Evolutionary conservation across 2,797 vertebrate genomes (phyloP).

Genomic region (Clarias pachynema): DNA sequence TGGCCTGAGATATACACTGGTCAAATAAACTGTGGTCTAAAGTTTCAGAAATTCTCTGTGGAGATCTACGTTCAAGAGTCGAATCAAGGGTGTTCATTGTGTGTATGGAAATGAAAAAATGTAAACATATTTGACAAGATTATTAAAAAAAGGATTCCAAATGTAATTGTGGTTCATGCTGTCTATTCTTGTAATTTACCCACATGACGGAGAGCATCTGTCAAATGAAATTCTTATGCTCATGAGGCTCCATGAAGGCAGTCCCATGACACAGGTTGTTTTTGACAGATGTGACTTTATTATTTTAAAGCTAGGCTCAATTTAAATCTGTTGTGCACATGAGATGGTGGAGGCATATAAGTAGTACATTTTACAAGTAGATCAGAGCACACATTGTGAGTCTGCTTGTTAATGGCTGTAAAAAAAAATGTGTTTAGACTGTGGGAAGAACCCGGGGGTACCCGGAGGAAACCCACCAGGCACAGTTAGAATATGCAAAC

Average conservation of each 20-base stretch:
- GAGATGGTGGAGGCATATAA: not conserved
- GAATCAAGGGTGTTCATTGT: not conserved
- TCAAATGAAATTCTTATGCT: not conserved
- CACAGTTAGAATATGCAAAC: too few relatives aligned
- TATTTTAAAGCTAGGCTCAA: not conserved
- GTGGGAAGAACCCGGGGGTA: too few relatives aligned
- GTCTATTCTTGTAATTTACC: not conserved
- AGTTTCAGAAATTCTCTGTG: not conserved
- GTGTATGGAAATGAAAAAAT: not conserved
- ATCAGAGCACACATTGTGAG: not conserved
- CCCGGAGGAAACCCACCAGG: too few relatives aligned
- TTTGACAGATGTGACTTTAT: not conserved
- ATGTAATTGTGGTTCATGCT: not conserved
- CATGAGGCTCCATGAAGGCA: not conserved
- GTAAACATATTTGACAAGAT: not conserved
- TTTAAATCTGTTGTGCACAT: not conserved
- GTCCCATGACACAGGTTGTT: not conserved
- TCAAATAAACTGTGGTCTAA: not conserved
- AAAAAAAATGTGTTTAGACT: too few relatives aligned
- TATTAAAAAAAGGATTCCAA: not conserved
- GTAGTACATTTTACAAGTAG: not conserved
- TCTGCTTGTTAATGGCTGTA: not conserved
- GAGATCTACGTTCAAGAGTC: not conserved
- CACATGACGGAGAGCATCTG: not conserved
- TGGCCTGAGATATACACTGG: slow-evolving; percentile 45